Conservation (phyloP, 2,113 vertebrate species). For the Alethe diademata region DNA sequence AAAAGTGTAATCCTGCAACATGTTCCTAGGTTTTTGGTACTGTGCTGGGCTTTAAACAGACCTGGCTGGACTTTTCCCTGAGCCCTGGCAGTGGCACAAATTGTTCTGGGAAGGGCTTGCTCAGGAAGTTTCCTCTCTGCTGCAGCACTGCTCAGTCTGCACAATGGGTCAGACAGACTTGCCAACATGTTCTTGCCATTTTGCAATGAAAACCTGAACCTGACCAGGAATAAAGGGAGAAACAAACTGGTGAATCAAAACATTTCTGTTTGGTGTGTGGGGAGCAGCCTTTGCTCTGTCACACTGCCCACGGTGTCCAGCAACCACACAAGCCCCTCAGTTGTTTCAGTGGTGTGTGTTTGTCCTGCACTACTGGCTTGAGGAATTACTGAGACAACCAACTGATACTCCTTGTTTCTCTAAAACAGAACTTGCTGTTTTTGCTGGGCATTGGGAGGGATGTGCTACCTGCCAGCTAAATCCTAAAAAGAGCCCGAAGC, state of each 20-base stretch:
- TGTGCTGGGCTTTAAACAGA: not conserved
- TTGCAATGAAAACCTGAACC: not conserved
- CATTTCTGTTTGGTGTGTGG: not conserved
- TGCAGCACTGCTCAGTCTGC: not conserved
- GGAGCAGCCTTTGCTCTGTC: not conserved
- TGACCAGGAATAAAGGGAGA: not conserved
- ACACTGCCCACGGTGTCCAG: not conserved
- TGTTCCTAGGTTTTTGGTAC: not conserved
- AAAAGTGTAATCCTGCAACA: not conserved
- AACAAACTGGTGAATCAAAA: not conserved
- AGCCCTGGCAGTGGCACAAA: not conserved
- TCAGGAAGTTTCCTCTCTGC: not conserved
- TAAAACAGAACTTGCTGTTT: not conserved
- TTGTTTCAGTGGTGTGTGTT: not conserved
- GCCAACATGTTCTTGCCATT: not conserved
- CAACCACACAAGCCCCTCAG: not conserved
- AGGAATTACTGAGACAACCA: not conserved
- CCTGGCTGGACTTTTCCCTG: not conserved
- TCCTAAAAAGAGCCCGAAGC: rapidly evolving
- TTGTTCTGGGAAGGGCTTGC: not conserved
- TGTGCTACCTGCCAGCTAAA: not conserved
- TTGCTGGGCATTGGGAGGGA: not conserved
- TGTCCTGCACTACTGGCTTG: not conserved
- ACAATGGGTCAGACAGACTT: not conserved
- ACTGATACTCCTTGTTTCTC: not conserved